A percentile compares a stretch with the other conserved stretches of the same genome.
Evolutionary conservation across 2,113 vertebrate species (phyloP).

Genomic region (Alexandromys fortis): DNA sequence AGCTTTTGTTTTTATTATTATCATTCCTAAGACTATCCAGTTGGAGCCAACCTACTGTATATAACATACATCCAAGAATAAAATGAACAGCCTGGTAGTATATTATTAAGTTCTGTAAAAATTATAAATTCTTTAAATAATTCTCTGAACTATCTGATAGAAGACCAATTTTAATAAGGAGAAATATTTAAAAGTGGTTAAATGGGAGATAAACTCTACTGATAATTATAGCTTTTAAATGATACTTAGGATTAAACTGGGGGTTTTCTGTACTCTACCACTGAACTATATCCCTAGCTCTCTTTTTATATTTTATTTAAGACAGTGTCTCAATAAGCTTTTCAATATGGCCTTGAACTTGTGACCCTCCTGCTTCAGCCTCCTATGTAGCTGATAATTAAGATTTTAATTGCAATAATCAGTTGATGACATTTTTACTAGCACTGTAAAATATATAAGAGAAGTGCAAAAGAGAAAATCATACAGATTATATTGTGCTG

Average conservation of each 20-base stretch:
- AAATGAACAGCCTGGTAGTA: slow-evolving; percentile 77
- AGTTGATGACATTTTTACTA: slow-evolving; percentile 78
- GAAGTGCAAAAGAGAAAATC: slow-evolving; percentile 62
- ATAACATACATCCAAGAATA: slow-evolving; percentile 74
- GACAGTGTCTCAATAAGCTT: not conserved
- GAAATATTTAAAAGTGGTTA: slow-evolving; percentile 73
- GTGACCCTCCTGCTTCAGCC: not conserved
- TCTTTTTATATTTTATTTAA: not conserved
- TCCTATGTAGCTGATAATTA: not conserved
- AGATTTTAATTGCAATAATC: slow-evolving; percentile 60
- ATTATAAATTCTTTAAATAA: slow-evolving; percentile 83
- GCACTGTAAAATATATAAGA: slow-evolving; percentile 3
- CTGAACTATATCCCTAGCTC: not conserved
- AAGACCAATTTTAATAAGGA: slow-evolving; percentile 72
- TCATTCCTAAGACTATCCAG: slow-evolving; percentile 74
- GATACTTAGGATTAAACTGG: not conserved
- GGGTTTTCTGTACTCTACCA: not conserved
- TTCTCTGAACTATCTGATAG: slow-evolving; percentile 73
- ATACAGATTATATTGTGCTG: not conserved
- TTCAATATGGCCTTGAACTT: not conserved
- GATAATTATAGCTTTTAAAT: slow-evolving; percentile 45
- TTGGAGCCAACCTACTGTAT: slow-evolving; percentile 69
- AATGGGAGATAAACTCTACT: slow-evolving; percentile 58
- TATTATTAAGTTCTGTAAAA: slow-evolving; percentile 69
- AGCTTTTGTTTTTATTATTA: slow-evolving; percentile 68